phyloP scores from a whole-genome alignment of 2,113 vertebrate species.

The Brienomyrus longianalis region DNA sequence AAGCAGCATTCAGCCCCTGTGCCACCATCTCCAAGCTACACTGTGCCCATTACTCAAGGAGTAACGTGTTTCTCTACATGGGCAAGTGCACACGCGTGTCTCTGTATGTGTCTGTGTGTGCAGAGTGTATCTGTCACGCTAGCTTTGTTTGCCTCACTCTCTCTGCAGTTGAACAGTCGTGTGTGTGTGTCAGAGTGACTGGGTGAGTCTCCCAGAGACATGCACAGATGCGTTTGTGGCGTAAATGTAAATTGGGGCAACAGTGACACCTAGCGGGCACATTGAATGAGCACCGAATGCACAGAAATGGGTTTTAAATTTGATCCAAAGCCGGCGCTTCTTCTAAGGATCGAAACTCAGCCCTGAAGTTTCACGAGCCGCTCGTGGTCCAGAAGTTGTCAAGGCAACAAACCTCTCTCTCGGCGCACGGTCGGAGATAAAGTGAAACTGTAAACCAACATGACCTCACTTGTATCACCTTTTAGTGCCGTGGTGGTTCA shows the following conservation, averaged over 20 bases:
- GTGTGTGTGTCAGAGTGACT: neutral
- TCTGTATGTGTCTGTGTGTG: neutral
- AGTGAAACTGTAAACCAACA: neutral
- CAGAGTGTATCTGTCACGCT: neutral
- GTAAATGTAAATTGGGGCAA: slow-evolving; percentile 13
- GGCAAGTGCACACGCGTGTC: neutral
- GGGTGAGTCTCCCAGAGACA: neutral
- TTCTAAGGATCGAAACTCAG: neutral
- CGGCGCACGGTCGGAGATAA: neutral
- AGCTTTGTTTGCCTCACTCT: neutral
- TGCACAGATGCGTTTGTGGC: slow-evolving; percentile 3
- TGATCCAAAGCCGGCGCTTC: neutral
- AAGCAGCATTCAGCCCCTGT: neutral
- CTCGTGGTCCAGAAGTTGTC: neutral
- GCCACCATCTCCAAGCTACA: neutral
- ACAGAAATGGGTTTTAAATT: neutral
- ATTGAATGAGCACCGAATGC: neutral
- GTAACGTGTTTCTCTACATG: neutral
- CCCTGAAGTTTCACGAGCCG: neutral
- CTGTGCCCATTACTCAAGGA: neutral
- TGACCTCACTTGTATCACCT: neutral
- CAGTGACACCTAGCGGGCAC: slow-evolving; percentile 40
- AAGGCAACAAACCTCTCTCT: neutral
- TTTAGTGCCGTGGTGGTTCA: neutral
- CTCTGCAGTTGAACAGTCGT: neutral